These are phyloP conservation scores for Eurypyga helias DNA, from an alignment of 2,113 vertebrate species.

Conservation along the genomic window DNA sequence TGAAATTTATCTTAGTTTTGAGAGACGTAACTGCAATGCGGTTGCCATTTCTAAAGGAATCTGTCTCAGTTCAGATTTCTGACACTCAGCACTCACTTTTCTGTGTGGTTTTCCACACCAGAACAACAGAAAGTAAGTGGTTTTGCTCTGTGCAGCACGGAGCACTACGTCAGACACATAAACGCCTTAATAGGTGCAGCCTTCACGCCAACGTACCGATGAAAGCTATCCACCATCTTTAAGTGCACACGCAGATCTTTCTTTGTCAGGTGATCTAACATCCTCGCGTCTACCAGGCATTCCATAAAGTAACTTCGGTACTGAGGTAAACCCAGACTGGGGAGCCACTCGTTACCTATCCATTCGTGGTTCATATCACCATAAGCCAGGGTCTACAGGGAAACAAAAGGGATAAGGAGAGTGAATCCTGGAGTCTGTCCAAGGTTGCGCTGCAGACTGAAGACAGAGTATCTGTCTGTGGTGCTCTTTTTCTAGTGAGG, in stretches of 20 bases:
- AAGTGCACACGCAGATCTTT: slow-evolving; percentile 98
- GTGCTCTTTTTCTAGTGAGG: neutral
- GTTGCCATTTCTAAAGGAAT: neutral
- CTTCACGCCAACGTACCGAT: slow-evolving; percentile 84
- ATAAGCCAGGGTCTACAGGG: slow-evolving; percentile 91
- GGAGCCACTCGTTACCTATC: slow-evolving; percentile 99
- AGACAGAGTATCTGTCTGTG: neutral
- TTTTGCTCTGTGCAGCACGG: neutral
- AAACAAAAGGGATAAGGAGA: neutral
- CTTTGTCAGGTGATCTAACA: slow-evolving; percentile 98
- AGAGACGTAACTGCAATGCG: neutral
- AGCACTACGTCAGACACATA: neutral
- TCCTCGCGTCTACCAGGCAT: slow-evolving; percentile 97
- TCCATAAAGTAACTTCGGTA: slow-evolving; percentile 99
- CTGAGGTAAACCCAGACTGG: slow-evolving; percentile 96
- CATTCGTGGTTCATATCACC: slow-evolving; percentile 99
- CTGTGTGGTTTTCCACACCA: neutral
- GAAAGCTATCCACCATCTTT: slow-evolving; percentile 99
- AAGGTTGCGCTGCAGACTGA: neutral
- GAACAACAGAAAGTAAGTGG: neutral
- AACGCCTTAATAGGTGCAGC: neutral
- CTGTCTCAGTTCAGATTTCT: neutral
- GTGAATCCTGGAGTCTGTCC: neutral
- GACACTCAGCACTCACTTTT: neutral
- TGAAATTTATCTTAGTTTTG: neutral